These are phyloP conservation scores for Caenorhabditis sinica DNA, from an alignment of 2,888 invertebrate species.

Conservation along the genomic window DNA sequence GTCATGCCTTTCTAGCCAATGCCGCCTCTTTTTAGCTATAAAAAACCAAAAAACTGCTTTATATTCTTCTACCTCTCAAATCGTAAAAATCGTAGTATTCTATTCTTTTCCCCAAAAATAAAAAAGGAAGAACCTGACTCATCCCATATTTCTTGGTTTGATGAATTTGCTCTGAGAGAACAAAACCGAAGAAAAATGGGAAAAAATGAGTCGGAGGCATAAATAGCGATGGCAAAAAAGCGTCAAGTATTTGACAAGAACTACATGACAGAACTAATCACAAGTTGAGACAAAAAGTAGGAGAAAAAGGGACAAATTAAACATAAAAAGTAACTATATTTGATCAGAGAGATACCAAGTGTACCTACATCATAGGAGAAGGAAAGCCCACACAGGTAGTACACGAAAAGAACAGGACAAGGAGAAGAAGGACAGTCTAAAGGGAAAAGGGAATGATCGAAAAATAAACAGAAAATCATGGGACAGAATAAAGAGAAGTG, in stretches of 20 bases:
- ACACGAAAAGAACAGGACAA: constrained; percentile 30
- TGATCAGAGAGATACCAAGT: constrained; percentile 30
- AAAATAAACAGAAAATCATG: constrained; percentile 60
- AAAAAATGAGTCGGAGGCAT: background rate
- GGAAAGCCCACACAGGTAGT: constrained; percentile 26
- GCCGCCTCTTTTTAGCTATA: background rate
- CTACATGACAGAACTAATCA: constrained; percentile 47
- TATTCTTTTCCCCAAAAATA: background rate
- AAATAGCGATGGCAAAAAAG: constrained; percentile 30
- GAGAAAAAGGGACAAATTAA: constrained; percentile 38
- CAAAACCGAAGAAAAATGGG: no score
- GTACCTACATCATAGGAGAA: constrained; percentile 15
- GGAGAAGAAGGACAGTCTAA: constrained; percentile 9
- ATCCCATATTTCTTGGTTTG: constrained; percentile 32
- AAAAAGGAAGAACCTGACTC: constrained; percentile 12
- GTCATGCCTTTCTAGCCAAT: background rate
- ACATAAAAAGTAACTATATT: constrained; percentile 32
- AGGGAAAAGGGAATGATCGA: constrained; percentile 36
- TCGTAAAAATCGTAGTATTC: constrained; percentile 23
- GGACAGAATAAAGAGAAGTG: constrained; percentile 24
- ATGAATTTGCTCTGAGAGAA: background rate
- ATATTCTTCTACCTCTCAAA: background rate
- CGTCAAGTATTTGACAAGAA: constrained; percentile 41
- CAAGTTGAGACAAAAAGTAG: background rate
- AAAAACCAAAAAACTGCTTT: constrained; percentile 1